Evolutionary conservation across 2,797 vertebrate genomes (phyloP).

Genomic region (Hydrolagus colliei): DNA sequence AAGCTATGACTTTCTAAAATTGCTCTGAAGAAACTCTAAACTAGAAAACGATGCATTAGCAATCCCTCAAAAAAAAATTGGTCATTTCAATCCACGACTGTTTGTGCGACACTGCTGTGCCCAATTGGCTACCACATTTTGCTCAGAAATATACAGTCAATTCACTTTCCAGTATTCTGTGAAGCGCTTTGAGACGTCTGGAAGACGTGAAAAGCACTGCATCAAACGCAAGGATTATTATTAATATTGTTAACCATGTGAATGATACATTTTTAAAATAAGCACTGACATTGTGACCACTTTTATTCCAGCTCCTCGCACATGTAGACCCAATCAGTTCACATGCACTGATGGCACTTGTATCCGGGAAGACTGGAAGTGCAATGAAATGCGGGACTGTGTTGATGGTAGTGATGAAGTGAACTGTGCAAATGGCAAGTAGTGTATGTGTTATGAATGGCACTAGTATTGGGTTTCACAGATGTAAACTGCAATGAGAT

Average conservation of each 20-base stretch:
- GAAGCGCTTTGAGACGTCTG: too few species aligned
- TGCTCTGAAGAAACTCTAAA: too few species aligned
- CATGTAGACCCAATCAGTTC: constrained; percentile 84
- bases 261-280: background rate
- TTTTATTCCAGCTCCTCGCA: constrained; percentile 65
- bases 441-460: background rate
- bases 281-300: background rate
- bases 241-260: constrained; percentile 5
- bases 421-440: constrained; percentile 77
- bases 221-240: too few species aligned
- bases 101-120: too few species aligned
- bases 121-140: too few species aligned
- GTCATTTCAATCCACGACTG: too few species aligned
- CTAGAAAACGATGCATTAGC: too few species aligned
- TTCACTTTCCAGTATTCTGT: too few species aligned
- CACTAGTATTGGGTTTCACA: background rate
- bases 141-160: too few species aligned
- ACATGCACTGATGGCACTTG: constrained; percentile 87
- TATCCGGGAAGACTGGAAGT: constrained; percentile 77
- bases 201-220: too few species aligned
- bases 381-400: constrained; percentile 83
- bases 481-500: background rate
- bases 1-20: too few species aligned
- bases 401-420: constrained; percentile 82
- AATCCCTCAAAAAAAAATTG: too few species aligned